Evolutionary conservation across 2,888 invertebrate genomes (phyloP), one percentile per base, ranked within the genome.

Genomic region (Itoplectis maculator): DNA sequence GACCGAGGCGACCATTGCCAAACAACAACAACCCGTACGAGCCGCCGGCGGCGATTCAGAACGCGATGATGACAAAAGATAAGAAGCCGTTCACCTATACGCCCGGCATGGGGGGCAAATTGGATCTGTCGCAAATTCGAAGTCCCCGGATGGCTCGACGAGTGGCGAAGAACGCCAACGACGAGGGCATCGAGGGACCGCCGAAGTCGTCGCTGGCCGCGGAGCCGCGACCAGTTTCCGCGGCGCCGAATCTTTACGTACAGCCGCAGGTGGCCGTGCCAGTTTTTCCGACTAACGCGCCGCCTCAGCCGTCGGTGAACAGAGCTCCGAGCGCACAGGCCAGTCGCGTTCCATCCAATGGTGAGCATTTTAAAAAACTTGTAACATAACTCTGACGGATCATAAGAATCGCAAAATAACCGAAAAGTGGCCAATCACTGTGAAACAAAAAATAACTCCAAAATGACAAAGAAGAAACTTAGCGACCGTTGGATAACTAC

Each of bases 11-110:
- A 72, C 83, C 88, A 29, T 82, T 85, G 63, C 75, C 79, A n/a
- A 87, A 73, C 81, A 88, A 86, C 51, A 87, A 86, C 73, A 87
- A 88, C 45, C 77, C 78, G 4, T 92, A 91, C 86, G 97, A 97
- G 91, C 97, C 97, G 56, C 98, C 98, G 83, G 96, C 96, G 85
- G 97, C 97, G 88, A 96, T 98, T 78, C 97, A 98, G 92, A 97
- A 97, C 93, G 98, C 98, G 42, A 98, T 98, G 97, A 96, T 98
- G 96, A 97, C 97, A 89, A 98, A 98, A 93, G 98, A 98, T 93
- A 98, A 98, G 93, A 98, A 98, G 91, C 98, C 98, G 11, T 98
- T 98, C 92, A 98, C 98, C n/a, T 98, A 98, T 93, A 98, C 98
- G 18, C 98, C 98, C 0, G 98, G 98, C 18, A 98, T 98, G 85